Conservation (phyloP, 2,113 vertebrate genomes). For the Elanoides forficatus region DNA sequence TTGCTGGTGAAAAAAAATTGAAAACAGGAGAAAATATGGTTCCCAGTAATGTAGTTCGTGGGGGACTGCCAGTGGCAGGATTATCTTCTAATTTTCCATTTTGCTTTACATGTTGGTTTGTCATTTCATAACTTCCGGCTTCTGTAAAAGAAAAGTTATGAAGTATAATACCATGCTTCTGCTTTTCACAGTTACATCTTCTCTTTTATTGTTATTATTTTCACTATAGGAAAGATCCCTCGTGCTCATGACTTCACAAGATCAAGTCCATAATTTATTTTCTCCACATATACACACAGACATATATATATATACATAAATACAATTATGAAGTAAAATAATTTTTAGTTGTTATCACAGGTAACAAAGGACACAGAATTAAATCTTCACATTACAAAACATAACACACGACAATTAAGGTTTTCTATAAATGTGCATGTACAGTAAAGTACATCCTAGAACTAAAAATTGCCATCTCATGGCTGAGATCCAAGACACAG, state of each 20-base stretch:
- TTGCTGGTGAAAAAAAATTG: conserved; percentile 98
- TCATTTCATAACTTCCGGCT: conserved; percentile 89
- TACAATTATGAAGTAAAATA: neutral
- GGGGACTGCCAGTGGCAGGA: conserved; percentile 81
- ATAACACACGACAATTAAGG: rapidly evolving
- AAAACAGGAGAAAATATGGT: conserved; percentile 98
- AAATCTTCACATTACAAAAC: neutral
- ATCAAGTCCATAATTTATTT: rapidly evolving
- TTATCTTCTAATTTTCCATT: conserved; percentile 92
- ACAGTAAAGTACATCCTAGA: neutral
- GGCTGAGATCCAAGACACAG: neutral
- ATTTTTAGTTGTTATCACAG: neutral
- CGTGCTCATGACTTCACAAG: neutral
- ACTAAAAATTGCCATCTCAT: neutral
- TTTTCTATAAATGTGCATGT: neutral
- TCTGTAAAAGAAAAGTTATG: conserved; percentile 62
- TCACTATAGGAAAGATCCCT: neutral
- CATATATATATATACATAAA: neutral
- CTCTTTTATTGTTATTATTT: neutral
- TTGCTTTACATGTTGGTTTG: conserved; percentile 88
- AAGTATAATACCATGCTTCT: neutral
- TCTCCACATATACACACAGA: neutral
- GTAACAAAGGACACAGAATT: neutral
- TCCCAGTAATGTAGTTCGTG: conserved; percentile 90
- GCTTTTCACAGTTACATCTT: neutral